Percentiles rank a stretch among this genome's conserved stretches.
Evolutionary conservation across 2,888 invertebrate genomes (phyloP).

Genomic region (Myathropa florea): DNA sequence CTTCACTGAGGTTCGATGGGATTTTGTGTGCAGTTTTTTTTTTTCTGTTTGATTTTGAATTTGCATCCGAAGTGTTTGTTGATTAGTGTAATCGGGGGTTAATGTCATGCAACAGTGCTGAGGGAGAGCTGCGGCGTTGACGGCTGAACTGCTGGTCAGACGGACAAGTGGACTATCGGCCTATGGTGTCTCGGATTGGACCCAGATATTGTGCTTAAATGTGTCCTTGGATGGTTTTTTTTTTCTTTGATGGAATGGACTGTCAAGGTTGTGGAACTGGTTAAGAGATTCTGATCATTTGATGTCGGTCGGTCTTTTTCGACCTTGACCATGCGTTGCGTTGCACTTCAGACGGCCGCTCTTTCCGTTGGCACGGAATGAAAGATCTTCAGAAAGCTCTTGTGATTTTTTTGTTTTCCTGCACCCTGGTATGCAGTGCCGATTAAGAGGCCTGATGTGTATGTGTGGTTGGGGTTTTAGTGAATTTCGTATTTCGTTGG

Average conservation of each 20-base stretch:
- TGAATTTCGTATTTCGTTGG: no score
- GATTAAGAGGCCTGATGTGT: no score
- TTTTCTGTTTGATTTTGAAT: background rate
- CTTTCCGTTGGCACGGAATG: background rate
- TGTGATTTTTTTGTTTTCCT: background rate
- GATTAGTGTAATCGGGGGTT: conserved; percentile 28
- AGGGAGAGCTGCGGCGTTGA: background rate
- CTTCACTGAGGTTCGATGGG: background rate
- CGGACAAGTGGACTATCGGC: background rate
- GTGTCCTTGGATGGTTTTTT: no score
- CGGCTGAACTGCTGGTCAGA: background rate
- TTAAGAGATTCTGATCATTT: no score
- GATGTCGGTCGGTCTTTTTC: background rate
- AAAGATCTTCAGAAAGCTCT: background rate
- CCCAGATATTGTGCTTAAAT: no score
- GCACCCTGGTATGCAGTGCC: no score
- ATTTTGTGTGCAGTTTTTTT: background rate
- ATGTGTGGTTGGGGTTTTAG: no score
- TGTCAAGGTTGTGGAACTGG: background rate
- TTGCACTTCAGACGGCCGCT: background rate
- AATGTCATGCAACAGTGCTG: conserved; percentile 15
- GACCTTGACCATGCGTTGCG: background rate
- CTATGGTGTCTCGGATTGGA: background rate
- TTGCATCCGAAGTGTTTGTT: background rate
- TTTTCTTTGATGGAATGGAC: no score